Conservation (phyloP, 2,888 invertebrate species). For the Dynastes maya region DNA sequence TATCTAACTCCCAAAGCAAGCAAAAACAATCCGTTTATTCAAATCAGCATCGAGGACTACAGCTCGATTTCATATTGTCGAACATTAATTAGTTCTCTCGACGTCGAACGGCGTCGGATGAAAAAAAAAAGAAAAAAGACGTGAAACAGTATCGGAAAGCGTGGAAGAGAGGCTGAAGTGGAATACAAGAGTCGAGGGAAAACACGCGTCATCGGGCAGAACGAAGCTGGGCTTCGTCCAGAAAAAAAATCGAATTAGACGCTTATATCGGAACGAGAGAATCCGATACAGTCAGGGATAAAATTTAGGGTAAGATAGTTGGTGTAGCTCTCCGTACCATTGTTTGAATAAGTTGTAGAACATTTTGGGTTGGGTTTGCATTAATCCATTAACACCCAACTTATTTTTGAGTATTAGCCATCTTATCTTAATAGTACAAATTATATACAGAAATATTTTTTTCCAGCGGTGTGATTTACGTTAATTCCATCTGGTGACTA, state of each 20-base stretch:
- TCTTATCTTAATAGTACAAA: no score
- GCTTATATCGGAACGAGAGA: background rate
- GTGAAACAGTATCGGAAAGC: background rate
- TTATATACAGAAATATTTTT: no score
- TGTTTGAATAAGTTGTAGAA: no score
- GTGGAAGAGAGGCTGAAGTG: background rate
- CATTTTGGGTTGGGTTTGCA: no score
- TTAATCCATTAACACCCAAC: no score
- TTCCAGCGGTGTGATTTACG: no score
- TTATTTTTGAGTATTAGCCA: no score
- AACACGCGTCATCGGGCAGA: background rate
- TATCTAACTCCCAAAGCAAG: background rate
- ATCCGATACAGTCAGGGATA: no score
- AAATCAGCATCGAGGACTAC: background rate
- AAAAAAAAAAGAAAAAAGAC: background rate
- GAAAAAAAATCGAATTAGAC: background rate
- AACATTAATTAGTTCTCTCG: conserved; percentile 11
- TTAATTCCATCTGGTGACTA: no score
- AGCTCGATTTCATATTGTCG: conserved; percentile 12
- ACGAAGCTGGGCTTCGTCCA: background rate
- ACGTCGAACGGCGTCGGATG: background rate
- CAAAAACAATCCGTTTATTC: conserved; percentile 19
- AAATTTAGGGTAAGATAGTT: no score
- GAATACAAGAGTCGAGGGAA: background rate
- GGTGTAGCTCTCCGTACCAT: no score